Evolutionary conservation across 2,888 invertebrate species (phyloP).

Genomic region (Dryobotodes eremita): DNA sequence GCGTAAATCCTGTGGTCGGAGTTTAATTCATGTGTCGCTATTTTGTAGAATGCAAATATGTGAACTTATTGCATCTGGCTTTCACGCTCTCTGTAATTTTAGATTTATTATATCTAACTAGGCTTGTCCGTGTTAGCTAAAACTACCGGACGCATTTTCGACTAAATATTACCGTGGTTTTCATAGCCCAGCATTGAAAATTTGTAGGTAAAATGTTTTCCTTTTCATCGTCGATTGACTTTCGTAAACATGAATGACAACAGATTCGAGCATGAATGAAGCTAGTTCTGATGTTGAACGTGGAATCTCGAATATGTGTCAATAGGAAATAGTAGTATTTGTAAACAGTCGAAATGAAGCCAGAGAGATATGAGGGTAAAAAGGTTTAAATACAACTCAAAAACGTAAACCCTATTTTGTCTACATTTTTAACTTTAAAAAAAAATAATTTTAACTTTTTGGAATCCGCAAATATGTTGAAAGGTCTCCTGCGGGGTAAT

Average conservation of each 20-base stretch:
- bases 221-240: conserved; percentile 8
- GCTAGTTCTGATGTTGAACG: background rate
- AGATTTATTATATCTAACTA: background rate
- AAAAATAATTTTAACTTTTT: background rate
- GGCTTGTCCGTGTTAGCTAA: no score
- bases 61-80: background rate
- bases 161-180: background rate
- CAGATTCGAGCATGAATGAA: background rate
- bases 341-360: background rate
- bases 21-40: conserved; percentile 8
- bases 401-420: background rate
- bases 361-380: background rate
- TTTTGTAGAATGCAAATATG: conserved; percentile 24
- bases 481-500: background rate
- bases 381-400: background rate
- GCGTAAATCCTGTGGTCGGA: conserved; percentile 6
- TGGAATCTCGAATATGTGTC: background rate
- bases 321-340: conserved; percentile 8
- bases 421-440: no score
- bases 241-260: conserved; percentile 8
- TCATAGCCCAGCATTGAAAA: background rate
- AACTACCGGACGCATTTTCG: no score
- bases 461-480: conserved; percentile 5
- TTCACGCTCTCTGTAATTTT: background rate
- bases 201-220: background rate